phyloP scores from a whole-genome alignment of 2,888 invertebrate genomes.

The Zele albiditarsus region DNA sequence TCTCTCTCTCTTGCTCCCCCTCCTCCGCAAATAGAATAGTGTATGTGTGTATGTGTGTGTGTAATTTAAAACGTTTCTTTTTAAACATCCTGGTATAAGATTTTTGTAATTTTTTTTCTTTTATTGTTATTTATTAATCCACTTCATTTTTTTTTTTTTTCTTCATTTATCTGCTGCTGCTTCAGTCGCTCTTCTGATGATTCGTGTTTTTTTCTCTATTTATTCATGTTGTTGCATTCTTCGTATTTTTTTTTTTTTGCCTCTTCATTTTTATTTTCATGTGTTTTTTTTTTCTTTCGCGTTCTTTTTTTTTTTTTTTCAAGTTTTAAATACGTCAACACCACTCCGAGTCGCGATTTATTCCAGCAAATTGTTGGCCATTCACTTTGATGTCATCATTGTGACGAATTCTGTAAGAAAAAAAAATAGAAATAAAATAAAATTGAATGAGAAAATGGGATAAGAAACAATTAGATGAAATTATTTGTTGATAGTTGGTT shows the following conservation, averaged over 20 bases:
- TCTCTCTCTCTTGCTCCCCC: slow-evolving; percentile 32
- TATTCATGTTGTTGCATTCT: slow-evolving; percentile 74
- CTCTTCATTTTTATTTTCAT: slow-evolving; percentile 65
- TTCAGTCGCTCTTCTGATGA: not conserved
- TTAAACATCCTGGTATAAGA: slow-evolving; percentile 22
- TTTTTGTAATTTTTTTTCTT: slow-evolving; percentile 42
- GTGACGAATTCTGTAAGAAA: slow-evolving; percentile 94
- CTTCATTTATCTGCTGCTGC: slow-evolving; percentile 66
- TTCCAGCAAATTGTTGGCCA: slow-evolving; percentile 78
- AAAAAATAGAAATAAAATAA: slow-evolving; percentile 57
- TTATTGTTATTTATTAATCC: slow-evolving; percentile 19
- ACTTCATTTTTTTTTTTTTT: slow-evolving; percentile 21
- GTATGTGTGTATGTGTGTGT: not conserved
- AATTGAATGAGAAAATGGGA: not conserved
- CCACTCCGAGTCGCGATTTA: slow-evolving; percentile 79
- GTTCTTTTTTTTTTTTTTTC: slow-evolving; percentile 66
- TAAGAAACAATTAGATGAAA: not conserved
- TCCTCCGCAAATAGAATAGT: slow-evolving; percentile 4
- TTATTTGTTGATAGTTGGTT: not conserved
- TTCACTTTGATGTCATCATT: slow-evolving; percentile 99
- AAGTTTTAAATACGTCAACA: slow-evolving; percentile 76
- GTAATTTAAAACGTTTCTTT: slow-evolving; percentile 7
- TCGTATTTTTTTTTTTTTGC: slow-evolving; percentile 75
- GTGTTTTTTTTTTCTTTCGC: slow-evolving; percentile 68
- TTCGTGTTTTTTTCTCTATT: slow-evolving; percentile 49